A percentile compares a stretch with the other conserved stretches of the same genome.
Evolutionary conservation across 2,113 vertebrate genomes (phyloP).

Genomic region (Otus sunia): DNA sequence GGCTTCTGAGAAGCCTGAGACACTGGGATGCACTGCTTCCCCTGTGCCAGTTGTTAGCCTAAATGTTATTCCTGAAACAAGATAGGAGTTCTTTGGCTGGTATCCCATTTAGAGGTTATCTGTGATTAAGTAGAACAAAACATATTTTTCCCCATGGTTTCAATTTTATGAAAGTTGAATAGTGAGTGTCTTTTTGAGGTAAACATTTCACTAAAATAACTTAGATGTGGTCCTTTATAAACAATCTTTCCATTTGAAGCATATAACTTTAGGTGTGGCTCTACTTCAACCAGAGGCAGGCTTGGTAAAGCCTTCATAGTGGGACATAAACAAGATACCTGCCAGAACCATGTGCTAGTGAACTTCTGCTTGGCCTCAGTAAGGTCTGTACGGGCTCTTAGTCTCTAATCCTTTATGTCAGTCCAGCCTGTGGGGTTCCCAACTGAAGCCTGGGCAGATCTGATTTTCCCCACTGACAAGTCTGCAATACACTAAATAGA

Average conservation of each 20-base stretch:
- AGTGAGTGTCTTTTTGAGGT: not conserved
- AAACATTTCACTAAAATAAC: not conserved
- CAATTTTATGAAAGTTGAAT: not conserved
- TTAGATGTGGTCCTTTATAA: not conserved
- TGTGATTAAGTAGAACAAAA: not conserved
- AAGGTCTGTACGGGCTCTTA: not conserved
- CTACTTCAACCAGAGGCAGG: not conserved
- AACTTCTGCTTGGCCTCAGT: not conserved
- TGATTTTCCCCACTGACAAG: not conserved
- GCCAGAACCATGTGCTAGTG: not conserved
- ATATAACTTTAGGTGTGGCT: not conserved
- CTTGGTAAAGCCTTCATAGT: not conserved
- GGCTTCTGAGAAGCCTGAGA: not conserved
- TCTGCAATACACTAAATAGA: not conserved
- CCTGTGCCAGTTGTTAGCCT: not conserved
- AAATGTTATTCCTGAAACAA: not conserved
- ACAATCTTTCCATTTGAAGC: not conserved
- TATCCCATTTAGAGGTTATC: not conserved
- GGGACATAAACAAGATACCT: not conserved
- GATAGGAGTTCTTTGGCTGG: not conserved
- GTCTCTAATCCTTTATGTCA: not conserved
- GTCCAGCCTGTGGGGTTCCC: not conserved
- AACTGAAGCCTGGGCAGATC: not conserved
- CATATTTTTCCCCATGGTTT: not conserved
- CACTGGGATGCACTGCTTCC: accelerated